Evolutionary conservation across 1,140 invertebrate genomes (phyloP), one percentile per base, ranked within the genome.

Genomic region (Harpegnathos saltator): DNA sequence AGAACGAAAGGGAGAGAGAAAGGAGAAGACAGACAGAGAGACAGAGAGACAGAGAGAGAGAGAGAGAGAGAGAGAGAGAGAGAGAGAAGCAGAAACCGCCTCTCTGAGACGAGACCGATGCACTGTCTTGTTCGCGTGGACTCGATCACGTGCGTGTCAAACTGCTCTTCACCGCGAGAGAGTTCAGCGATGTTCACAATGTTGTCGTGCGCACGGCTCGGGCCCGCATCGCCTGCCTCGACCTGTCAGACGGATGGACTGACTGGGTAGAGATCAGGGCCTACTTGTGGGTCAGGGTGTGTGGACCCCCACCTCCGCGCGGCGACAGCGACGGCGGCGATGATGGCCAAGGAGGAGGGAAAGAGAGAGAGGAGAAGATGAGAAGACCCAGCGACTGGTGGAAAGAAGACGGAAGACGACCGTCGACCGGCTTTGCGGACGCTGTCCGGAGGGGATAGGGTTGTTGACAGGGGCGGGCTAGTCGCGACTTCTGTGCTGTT

Each of bases 251-350:
- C 62, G 62, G 58, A 86, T 75, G 72, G 73, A 89, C 88, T 86
- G 77, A 89, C 88, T 88, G 78, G 75, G 52, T 80, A 85, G 71
- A 78, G 83, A 78, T 69, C 81, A 82, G 74, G 86, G 80, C 89
- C 90, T 89, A 90, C 92, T 93, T 92, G 90, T 92, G 91, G 90
- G 91, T 92, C 92, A 92, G 90, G 88, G 90, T 93, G 91, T 92
- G 91, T 85, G 91, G 89, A 89, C 22, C 86, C 85, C 86, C 78
- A 85, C 87, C 74, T 88, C 65, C 44, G 19, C 44, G 38, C 59
- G 66, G 82, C 33, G 44, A 15, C 44, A 33, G 29, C 29, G 44
- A 15, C 44, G 52, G 29, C 29, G 38, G 29, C 61, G 61, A 62
- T 26, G 61, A 54, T 44, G 44, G 48, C 33, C 33, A n/a, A 71